A percentile compares a stretch with the other conserved stretches of the same genome.
phyloP scores from a whole-genome alignment of 2,113 vertebrate genomes.

The Terrapene triunguis region DNA sequence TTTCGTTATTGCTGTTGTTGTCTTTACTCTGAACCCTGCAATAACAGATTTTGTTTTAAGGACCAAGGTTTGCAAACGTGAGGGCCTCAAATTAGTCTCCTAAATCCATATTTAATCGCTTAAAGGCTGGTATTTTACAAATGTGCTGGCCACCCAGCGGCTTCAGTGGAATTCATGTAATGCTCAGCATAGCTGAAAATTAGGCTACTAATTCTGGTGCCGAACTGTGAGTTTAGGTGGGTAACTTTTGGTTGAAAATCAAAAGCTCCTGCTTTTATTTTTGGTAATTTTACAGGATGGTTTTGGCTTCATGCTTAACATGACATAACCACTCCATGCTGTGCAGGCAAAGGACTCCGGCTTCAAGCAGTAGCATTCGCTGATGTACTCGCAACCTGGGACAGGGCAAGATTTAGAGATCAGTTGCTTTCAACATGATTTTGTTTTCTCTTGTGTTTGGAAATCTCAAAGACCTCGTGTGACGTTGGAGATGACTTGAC shows the following conservation, averaged over 20 bases:
- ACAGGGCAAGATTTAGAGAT: neutral
- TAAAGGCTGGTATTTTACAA: neutral
- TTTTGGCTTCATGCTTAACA: neutral
- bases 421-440: neutral
- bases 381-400: neutral
- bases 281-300: neutral
- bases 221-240: neutral
- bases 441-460: slow-evolving; percentile 5
- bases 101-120: neutral
- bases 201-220: neutral
- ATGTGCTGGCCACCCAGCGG: neutral
- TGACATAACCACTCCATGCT: neutral
- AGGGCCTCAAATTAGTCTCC: neutral
- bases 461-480: slow-evolving; percentile 63
- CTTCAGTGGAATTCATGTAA: neutral
- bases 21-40: neutral
- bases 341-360: neutral
- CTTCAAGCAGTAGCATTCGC: accelerated
- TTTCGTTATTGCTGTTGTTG: neutral
- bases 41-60: neutral
- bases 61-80: neutral
- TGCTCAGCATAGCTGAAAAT: neutral
- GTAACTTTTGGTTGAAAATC: slow-evolving; percentile 36
- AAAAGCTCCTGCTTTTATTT: slow-evolving; percentile 13
- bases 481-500: slow-evolving; percentile 70